These are phyloP conservation scores for Plebejus anna DNA, from an alignment of 2,888 invertebrate species.

Conservation along the genomic window DNA sequence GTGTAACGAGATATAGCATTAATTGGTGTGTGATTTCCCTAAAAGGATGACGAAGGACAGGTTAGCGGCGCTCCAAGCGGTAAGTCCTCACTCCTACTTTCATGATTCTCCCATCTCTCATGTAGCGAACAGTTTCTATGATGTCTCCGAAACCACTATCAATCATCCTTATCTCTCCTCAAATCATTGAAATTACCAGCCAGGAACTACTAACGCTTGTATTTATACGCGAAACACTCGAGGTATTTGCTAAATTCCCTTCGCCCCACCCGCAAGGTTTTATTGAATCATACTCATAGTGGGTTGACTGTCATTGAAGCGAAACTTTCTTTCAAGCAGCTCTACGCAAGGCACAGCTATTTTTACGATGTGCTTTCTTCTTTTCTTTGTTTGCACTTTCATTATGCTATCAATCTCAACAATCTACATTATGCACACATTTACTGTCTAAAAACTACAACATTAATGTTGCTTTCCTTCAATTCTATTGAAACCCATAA, in stretches of 20 bases:
- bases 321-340: constrained; percentile 57
- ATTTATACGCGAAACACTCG: constrained; percentile 18
- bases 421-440: background rate
- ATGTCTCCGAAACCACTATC: constrained; percentile 69
- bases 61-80: constrained; percentile 97
- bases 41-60: constrained; percentile 96
- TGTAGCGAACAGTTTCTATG: constrained; percentile 64
- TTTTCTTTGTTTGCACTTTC: constrained; percentile 44
- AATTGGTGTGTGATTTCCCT: constrained; percentile 83
- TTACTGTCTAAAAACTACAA: background rate
- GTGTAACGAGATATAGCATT: constrained; percentile 84
- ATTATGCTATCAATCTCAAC: background rate
- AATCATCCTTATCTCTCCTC: constrained; percentile 47
- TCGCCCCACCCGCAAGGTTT: constrained; percentile 72
- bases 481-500: background rate
- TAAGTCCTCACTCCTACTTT: constrained; percentile 76
- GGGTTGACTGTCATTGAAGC: constrained; percentile 56
- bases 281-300: constrained; percentile 60
- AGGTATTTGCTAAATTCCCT: constrained; percentile 42
- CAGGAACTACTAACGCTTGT: background rate
- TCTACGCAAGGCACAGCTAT: constrained; percentile 38
- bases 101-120: constrained; percentile 46
- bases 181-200: background rate
- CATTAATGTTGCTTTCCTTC: background rate
- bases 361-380: background rate